Conservation (phyloP, 2,888 invertebrate genomes). For the Drosophila nr. perissopoda region DNA sequence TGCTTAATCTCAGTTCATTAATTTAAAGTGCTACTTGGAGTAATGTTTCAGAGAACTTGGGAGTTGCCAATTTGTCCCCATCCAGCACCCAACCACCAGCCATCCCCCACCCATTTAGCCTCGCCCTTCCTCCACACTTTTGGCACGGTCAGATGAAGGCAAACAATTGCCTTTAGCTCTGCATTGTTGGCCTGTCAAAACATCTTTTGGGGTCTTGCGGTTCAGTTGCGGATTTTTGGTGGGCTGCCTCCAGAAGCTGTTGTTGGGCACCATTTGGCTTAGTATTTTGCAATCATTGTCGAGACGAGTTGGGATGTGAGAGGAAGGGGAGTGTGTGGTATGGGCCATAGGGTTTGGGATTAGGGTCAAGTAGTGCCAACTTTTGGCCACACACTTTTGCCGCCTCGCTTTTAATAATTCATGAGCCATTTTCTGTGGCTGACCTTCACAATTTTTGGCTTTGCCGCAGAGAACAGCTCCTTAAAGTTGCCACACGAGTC, state of each 20-base stretch:
- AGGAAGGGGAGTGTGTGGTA: constrained; percentile 1
- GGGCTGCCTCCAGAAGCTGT: background rate
- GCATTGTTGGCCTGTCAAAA: constrained; percentile 57
- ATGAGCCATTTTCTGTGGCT: constrained; percentile 68
- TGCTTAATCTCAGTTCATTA: constrained; percentile 81
- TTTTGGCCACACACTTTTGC: constrained; percentile 35
- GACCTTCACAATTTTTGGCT: constrained; percentile 71
- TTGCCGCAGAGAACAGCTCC: constrained; percentile 10
- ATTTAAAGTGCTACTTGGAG: constrained; percentile 77
- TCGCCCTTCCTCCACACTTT: background rate
- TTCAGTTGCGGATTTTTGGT: constrained; percentile 5
- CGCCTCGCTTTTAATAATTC: constrained; percentile 71
- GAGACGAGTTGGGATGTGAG: too few species aligned
- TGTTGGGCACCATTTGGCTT: constrained; percentile 61
- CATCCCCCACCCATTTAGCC: background rate
- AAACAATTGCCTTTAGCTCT: constrained; percentile 17
- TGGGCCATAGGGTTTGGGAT: constrained; percentile 36
- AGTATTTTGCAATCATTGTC: constrained; percentile 69
- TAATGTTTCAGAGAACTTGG: constrained; percentile 9
- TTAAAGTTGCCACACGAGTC: constrained; percentile 30
- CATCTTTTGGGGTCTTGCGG: constrained; percentile 58
- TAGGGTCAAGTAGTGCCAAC: constrained; percentile 66
- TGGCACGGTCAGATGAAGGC: constrained; percentile 19
- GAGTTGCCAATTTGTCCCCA: constrained; percentile 4
- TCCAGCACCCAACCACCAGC: background rate